Evolutionary conservation across 2,797 vertebrate genomes (phyloP).

Genomic region (Hemibagrus guttatus): DNA sequence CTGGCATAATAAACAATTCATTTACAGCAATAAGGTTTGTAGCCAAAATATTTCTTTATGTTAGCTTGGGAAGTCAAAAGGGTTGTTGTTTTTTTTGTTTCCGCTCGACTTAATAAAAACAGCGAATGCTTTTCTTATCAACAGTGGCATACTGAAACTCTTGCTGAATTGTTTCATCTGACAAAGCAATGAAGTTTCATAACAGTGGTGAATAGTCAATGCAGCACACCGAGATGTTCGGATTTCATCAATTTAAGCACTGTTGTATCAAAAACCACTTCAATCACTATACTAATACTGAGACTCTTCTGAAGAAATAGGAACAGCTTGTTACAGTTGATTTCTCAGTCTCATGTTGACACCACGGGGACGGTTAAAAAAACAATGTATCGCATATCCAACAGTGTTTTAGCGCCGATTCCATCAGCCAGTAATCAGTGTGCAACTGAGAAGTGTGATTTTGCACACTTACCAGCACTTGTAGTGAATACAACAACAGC

Average conservation of each 20-base stretch:
- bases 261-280: constrained; percentile 14
- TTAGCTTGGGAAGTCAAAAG: background rate
- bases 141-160: background rate
- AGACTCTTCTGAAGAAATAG: background rate
- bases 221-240: background rate
- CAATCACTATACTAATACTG: background rate
- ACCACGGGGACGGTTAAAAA: constrained; percentile 30
- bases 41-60: constrained; percentile 10
- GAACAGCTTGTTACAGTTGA: constrained; percentile 6
- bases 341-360: constrained; percentile 29
- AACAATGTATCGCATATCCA: constrained; percentile 14
- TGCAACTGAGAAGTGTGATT: constrained; percentile 3
- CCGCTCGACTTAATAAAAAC: constrained; percentile 26
- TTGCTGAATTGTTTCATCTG: constrained; percentile 29
- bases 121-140: constrained; percentile 32
- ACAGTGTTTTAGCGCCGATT: constrained; percentile 1
- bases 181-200: constrained; percentile 31
- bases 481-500: background rate
- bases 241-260: constrained; percentile 11
- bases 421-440: constrained; percentile 35
- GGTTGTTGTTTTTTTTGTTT: background rate
- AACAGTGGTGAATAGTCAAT: background rate
- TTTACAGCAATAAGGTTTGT: constrained; percentile 28
- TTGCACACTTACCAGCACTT: constrained; percentile 15
- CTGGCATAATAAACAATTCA: constrained; percentile 44